Evolutionary conservation across 2,888 invertebrate species (phyloP).

Genomic region (Encarsia formosa): DNA sequence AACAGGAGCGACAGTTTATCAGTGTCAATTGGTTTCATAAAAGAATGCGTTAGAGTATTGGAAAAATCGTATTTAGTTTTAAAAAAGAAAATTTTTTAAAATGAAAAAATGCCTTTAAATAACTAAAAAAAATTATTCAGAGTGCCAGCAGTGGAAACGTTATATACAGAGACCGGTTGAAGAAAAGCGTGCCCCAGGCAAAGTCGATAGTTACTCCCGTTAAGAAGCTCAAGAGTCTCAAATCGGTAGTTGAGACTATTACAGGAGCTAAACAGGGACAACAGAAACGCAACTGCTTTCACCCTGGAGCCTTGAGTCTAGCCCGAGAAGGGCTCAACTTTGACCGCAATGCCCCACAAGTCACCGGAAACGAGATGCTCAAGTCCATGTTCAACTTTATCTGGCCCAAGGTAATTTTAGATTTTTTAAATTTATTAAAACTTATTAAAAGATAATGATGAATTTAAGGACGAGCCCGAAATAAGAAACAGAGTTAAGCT

Average conservation of each 20-base stretch:
- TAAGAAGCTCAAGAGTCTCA: constrained; percentile 38
- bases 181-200: constrained; percentile 44
- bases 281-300: constrained; percentile 78
- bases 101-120: constrained; percentile 13
- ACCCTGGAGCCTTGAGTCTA: constrained; percentile 76
- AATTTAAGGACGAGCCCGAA: constrained; percentile 64
- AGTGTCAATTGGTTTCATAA: constrained; percentile 35
- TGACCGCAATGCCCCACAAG: constrained; percentile 57
- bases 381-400: constrained; percentile 86
- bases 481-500: constrained; percentile 76
- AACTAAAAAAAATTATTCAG: too few species aligned
- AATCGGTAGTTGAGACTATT: constrained; percentile 40
- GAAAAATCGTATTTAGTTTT: constrained; percentile 14
- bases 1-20: constrained; percentile 37
- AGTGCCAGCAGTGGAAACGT: constrained; percentile 48
- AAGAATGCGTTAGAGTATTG: constrained; percentile 37
- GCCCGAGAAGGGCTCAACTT: constrained; percentile 63
- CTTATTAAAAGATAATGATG: constrained; percentile 16
- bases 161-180: constrained; percentile 45
- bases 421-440: constrained; percentile 10
- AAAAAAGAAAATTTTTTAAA: constrained; percentile 7
- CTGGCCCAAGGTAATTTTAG: constrained; percentile 78
- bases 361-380: constrained; percentile 75
- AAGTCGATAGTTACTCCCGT: constrained; percentile 43
- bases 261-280: constrained; percentile 50